Base-by-base conservation (phyloP, 2,113 vertebrate genomes). In the Cyanoderma ruficeps region DNA sequence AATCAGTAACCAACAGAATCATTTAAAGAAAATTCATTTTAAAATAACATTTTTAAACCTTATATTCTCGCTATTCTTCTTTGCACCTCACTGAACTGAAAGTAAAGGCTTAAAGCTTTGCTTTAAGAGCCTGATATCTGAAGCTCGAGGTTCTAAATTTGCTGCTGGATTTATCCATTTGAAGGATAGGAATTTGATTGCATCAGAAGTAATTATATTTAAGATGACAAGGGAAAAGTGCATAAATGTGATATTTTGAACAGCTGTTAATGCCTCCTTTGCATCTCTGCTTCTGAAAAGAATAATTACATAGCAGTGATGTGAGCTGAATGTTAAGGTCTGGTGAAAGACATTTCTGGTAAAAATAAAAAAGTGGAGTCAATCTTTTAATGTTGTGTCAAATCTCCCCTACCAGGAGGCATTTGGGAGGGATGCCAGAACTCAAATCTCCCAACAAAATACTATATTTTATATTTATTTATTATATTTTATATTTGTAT, bases 201-300 rank as follows among this genome's bases (percentile, higher is more conserved):
- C 93, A 96, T 96, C 94, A 89, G 78, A 95, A 96, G 84, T 95
- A 96, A 95, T 96, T 89, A 87, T 85, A 68, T 93, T 95, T 95
- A 95, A 93, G 89, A 83, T 76, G 91, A 96, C 89, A 93, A 81
- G 83, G 33, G 72, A 95, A 87, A 93, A 93, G 81, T 77, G 82
- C 71, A 85, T 61, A 93, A 95, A 85, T 92, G 94, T 85, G 89
- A 33, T 89, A 69, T 93, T 95, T 74, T 83, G 78, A 91, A 88
- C 0, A 12, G 41, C 70, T 94, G 67, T 65, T 96, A 95, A 95
- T 94, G 71, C 78, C 81, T 87, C 37, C 89, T 94, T 87, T 93
- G 59, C 89, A 76, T 93, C 70, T 96, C 89, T 93, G 76, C 75
- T 77, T 61, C 61, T 96, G 77, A 76, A 87, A 87, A 61, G 93